These are phyloP conservation scores for Andrena cerasifolii DNA, from an alignment of 1,140 invertebrate species.

Conservation along the genomic window DNA sequence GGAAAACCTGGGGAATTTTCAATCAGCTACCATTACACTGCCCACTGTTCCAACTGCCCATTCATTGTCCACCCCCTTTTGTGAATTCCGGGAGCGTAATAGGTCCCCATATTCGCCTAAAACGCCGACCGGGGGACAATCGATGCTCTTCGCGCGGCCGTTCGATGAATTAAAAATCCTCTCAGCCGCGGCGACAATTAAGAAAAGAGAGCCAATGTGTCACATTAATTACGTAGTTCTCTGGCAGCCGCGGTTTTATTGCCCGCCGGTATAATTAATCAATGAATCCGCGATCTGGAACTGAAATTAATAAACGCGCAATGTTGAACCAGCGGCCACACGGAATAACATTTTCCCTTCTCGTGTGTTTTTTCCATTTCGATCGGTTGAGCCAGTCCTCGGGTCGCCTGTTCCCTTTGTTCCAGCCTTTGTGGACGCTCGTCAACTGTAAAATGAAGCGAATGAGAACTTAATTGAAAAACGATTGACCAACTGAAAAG, in stretches of 20 bases:
- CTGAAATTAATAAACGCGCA: too few relatives aligned
- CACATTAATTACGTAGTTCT: not conserved
- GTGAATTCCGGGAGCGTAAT: not conserved
- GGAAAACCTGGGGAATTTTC: not conserved
- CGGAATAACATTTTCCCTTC: too few relatives aligned
- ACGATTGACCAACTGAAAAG: too few relatives aligned
- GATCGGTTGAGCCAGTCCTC: too few relatives aligned
- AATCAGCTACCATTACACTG: not conserved
- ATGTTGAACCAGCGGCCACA: too few relatives aligned
- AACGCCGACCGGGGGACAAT: not conserved
- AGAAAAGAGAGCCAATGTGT: not conserved
- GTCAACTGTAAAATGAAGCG: too few relatives aligned
- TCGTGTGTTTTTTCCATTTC: too few relatives aligned
- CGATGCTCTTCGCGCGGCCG: not conserved
- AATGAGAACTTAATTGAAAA: too few relatives aligned
- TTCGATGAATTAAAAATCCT: not conserved
- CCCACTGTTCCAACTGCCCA: not conserved
- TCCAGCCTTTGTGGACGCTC: too few relatives aligned
- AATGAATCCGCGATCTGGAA: not conserved
- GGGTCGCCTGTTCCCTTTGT: too few relatives aligned
- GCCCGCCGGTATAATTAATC: too few relatives aligned
- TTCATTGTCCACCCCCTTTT: conserved; percentile 19
- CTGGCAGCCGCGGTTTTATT: not conserved
- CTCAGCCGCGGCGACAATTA: not conserved
- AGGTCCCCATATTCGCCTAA: conserved; percentile 4